Conservation (phyloP, 2,797 vertebrate species). For the Crenichthys baileyi region DNA sequence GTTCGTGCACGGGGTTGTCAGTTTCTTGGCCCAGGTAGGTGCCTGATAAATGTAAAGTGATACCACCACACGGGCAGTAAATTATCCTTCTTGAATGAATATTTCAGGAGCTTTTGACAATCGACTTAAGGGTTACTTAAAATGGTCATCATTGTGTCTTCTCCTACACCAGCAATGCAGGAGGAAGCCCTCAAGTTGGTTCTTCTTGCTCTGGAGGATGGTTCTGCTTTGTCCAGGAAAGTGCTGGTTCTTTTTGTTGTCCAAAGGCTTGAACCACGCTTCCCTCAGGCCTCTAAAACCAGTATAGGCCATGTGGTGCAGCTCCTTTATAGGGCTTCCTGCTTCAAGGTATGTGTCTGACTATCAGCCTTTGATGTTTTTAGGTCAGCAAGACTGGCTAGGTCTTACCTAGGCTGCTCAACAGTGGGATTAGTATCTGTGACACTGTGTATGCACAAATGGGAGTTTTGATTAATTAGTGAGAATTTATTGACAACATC, state of each 20-base stretch:
- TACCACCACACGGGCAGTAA: background rate
- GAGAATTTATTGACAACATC: background rate
- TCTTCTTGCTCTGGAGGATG: constrained; percentile 95
- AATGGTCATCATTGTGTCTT: constrained; percentile 8
- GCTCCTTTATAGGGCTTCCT: constrained; percentile 97
- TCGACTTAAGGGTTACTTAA: background rate
- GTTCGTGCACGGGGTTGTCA: constrained; percentile 97
- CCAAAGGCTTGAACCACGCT: constrained; percentile 96
- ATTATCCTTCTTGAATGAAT: background rate
- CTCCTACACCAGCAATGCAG: constrained; percentile 89
- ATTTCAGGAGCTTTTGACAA: background rate
- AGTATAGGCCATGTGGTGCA: constrained; percentile 99
- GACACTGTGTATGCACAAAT: background rate
- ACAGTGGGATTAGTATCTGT: background rate
- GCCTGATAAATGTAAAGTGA: constrained; percentile 1
- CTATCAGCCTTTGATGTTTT: background rate
- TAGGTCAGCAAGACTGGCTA: background rate
- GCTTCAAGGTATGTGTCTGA: constrained; percentile 90
- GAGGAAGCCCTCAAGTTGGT: constrained; percentile 98
- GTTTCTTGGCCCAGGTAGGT: constrained; percentile 95
- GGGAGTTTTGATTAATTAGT: background rate
- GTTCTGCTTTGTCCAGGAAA: constrained; percentile 96
- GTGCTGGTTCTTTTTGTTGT: constrained; percentile 99
- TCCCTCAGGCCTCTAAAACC: constrained; percentile 98
- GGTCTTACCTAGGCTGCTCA: too few species aligned